A percentile compares a stretch with the other conserved stretches of the same genome.
phyloP scores from a whole-genome alignment of 2,113 vertebrate species.

The Ageneiosus marmoratus region DNA sequence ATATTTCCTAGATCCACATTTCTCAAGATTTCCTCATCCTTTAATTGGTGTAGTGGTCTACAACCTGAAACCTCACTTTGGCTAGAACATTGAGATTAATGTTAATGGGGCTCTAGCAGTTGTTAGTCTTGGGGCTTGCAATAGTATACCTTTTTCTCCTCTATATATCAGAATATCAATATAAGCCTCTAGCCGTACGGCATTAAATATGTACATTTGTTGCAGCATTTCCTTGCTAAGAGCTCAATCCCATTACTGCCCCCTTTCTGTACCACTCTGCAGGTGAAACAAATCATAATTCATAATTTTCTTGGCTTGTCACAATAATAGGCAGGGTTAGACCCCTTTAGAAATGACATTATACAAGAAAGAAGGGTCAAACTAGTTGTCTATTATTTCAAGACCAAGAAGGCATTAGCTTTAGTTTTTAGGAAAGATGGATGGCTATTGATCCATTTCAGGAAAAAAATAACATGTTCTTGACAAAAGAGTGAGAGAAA shows the following conservation, averaged over 20 bases:
- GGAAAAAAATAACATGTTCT: constrained; percentile 29
- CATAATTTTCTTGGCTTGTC: constrained; percentile 23
- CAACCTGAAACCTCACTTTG: no score
- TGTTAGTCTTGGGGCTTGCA: no score
- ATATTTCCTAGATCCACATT: no score
- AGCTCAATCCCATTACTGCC: not conserved
- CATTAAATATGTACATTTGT: not conserved
- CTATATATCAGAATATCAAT: not conserved
- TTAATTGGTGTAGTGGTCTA: no score
- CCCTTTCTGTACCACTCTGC: constrained; percentile 24
- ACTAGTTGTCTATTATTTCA: constrained; percentile 40
- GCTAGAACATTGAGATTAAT: no score
- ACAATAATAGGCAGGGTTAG: not conserved
- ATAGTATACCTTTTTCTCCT: not conserved
- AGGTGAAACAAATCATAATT: constrained; percentile 31
- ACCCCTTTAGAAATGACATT: constrained; percentile 46
- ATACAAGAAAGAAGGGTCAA: constrained; percentile 46
- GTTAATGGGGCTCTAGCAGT: no score
- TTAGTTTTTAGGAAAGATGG: constrained; percentile 42
- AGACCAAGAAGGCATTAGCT: constrained; percentile 18
- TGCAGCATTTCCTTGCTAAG: not conserved
- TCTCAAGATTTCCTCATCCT: no score
- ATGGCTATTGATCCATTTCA: constrained; percentile 38
- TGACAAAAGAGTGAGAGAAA: not conserved
- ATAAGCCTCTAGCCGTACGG: not conserved